Percentiles rank a stretch among this genome's conserved stretches.
These are phyloP conservation scores for Gymnodraco acuticeps DNA, from an alignment of 2,797 vertebrate species.

Conservation along the genomic window DNA sequence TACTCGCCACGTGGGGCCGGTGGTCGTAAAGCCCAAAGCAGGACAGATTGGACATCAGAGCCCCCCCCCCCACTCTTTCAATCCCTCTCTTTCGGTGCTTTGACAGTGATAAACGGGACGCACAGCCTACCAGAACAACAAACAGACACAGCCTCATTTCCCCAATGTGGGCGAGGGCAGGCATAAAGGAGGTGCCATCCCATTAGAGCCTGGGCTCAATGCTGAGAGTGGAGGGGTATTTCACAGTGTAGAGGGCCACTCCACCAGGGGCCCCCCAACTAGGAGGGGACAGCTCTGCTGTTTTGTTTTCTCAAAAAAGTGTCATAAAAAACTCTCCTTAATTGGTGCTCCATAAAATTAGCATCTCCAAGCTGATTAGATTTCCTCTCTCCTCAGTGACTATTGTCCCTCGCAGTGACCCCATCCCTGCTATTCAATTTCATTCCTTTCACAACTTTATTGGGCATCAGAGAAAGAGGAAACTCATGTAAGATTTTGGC, in stretches of 20 bases:
- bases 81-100: conserved; percentile 63
- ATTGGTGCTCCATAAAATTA: conserved; percentile 88
- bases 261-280: conserved; percentile 42
- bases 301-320: conserved; percentile 83
- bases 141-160: conserved; percentile 84
- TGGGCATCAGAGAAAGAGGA: conserved; percentile 78
- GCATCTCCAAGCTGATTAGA: conserved; percentile 87
- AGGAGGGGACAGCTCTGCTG: conserved; percentile 62
- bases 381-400: conserved; percentile 80
- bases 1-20: conserved; percentile 76
- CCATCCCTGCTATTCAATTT: conserved; percentile 79
- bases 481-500: conserved; percentile 81
- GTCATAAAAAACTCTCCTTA: conserved; percentile 87
- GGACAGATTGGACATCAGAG: conserved; percentile 78
- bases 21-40: conserved; percentile 72
- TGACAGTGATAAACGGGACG: conserved; percentile 82
- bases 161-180: conserved; percentile 83
- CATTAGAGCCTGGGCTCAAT: conserved; percentile 79
- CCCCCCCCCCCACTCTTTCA: conserved; percentile 33
- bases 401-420: conserved; percentile 77
- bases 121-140: conserved; percentile 76
- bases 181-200: conserved; percentile 81
- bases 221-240: conserved; percentile 46
- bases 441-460: conserved; percentile 82
- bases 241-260: conserved; percentile 42